Conservation (phyloP, 2,113 vertebrate genomes). For the Petaurus breviceps region DNA sequence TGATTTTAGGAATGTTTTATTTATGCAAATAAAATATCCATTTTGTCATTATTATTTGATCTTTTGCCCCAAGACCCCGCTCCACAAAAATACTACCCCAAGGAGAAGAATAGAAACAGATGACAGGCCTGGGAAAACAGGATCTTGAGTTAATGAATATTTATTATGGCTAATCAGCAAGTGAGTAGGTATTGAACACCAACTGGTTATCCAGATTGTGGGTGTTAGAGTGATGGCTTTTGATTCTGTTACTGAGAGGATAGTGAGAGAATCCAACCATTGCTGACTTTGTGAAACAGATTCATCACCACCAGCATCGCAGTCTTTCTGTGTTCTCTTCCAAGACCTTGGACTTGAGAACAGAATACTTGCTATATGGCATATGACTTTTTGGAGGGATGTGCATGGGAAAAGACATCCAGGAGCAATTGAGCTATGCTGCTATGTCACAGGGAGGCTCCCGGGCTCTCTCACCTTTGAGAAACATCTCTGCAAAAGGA, state of each 20-base stretch:
- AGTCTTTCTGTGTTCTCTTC: neutral
- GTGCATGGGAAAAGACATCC: neutral
- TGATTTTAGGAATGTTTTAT: slow-evolving; percentile 29
- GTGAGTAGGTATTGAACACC: neutral
- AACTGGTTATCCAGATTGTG: neutral
- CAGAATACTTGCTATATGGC: neutral
- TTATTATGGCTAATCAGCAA: neutral
- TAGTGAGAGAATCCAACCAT: neutral
- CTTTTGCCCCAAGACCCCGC: neutral
- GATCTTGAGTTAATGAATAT: neutral
- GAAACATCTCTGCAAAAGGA: neutral
- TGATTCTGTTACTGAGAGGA: neutral
- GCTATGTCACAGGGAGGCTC: neutral
- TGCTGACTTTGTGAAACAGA: neutral
- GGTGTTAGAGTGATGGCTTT: neutral
- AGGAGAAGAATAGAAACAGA: neutral
- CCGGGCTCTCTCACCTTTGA: neutral
- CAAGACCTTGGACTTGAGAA: neutral
- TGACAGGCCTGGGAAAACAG: neutral
- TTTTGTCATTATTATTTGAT: neutral
- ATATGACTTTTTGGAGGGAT: neutral
- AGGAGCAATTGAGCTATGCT: neutral
- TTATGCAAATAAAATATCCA: neutral
- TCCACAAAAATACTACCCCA: neutral
- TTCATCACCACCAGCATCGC: neutral